Evolutionary conservation across 2,888 invertebrate species (phyloP), one percentile per base, ranked within the genome.

Genomic region (Agriopis marginaria): DNA sequence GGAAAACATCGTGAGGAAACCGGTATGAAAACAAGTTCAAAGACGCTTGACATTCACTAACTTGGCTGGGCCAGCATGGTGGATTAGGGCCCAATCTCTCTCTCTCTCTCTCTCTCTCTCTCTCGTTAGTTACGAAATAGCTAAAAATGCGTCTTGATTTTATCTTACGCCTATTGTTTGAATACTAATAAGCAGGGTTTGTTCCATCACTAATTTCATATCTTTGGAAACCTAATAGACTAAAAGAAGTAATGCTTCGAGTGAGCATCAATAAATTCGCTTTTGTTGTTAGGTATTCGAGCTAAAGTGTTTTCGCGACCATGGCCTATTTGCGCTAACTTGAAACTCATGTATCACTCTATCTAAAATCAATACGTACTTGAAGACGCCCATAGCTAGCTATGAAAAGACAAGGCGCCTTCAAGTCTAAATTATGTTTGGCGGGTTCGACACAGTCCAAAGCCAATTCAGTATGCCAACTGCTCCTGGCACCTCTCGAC

Each of bases 391-490:
- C 17, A 47, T 5, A n/a, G n/a, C 7, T 14, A n/a, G 40, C 40
- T 42, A 17, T 14, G 9, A 42, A 11, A 54, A 54, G 54, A 80
- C 77, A 87, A 88, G 91, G 91, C 91, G 90, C 86, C 91, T 86
- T 83, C 82, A 75, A 81, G 92, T 92, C 91, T 90, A 53, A 87
- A 90, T 90, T 89, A 90, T 85, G 85, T 88, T 91, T 92, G 92
- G 91, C 91, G 81, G 78, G 79, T 77, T 77, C 75, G 75, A 72
- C 59, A 75, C 75, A 71, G 78, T 76, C 75, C 77, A 78, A 77
- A 82, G 90, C 91, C 91, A 91, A 89, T 72, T 78, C 63, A 76
- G 71, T 75, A 81, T 88, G 92, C 91, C 92, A 92, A 89, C 75
- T 81, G 82, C 83, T 82, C 77, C 89, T 91, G 92, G 90, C 92